Conservation (phyloP, 37 sponge, comb jelly and placozoan genomes). For the Tethya wilhelma region DNA sequence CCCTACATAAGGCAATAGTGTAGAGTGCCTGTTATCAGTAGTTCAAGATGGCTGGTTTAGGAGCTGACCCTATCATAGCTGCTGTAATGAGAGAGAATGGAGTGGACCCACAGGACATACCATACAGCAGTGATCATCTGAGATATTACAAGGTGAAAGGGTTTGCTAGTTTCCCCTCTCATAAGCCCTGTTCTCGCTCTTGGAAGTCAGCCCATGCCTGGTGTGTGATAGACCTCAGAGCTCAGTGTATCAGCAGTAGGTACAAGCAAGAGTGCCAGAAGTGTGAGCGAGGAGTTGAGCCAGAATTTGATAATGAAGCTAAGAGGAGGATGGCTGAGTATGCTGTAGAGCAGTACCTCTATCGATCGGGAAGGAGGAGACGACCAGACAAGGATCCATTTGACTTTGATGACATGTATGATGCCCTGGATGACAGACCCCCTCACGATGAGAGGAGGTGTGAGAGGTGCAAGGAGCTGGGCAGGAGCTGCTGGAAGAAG, state of each 20-base stretch:
- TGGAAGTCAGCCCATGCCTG: constrained; percentile 56
- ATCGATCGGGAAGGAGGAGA: not conserved
- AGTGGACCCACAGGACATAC: not conserved
- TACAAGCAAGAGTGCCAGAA: constrained; percentile 20
- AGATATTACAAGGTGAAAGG: constrained; percentile 22
- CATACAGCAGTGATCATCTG: not conserved
- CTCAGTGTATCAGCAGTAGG: not conserved
- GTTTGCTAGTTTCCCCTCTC: constrained; percentile 33
- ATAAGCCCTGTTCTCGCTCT: not conserved
- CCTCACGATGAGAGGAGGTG: constrained; percentile 61
- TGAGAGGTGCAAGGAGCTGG: constrained; percentile 13
- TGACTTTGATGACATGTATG: not conserved
- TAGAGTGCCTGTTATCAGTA: no score
- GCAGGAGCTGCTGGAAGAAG: constrained; percentile 61
- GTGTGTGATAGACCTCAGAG: constrained; percentile 40
- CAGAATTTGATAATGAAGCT: constrained; percentile 16
- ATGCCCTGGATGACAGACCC: not conserved
- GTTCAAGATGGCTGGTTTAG: no score
- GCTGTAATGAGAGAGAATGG: not conserved
- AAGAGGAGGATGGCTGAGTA: constrained; percentile 38
- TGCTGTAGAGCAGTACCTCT: constrained; percentile 25
- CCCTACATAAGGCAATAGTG: no score
- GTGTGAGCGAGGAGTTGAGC: constrained; percentile 4
- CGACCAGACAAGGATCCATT: not conserved
- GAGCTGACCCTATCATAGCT: no score